Evolutionary conservation across 35 echinoderm and acorn worm species (phyloP), one percentile per base, ranked within the genome.

Genomic region (Anneissia japonica): DNA sequence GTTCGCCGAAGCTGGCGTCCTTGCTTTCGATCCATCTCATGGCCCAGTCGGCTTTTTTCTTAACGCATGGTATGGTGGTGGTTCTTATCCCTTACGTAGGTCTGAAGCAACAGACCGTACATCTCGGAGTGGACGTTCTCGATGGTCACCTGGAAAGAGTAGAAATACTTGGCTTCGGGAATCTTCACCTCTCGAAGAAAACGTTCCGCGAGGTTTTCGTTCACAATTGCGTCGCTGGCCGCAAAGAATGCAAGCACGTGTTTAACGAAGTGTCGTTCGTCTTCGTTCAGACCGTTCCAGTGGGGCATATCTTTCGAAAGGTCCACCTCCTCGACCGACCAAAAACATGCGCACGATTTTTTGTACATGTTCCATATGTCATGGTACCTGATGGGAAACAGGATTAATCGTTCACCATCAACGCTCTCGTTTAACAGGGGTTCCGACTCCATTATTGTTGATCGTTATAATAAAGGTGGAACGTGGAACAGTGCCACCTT

Each of bases 91-190:
- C 87, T 85, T 12, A 97, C 88, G 82, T 97, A 97, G 34, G 86
- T 75, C 40, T 97, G 90, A 12, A 97, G 92, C 37, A 97, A 87
- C 31, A 97, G 46, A 46, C 94, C 93, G 46, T 97, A 97, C 94
- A 97, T 97, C 87, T 97, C 94, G 21, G 94, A 97, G 84, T 97
- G 94, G 36, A 97, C 75, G 55, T 97, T 97, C 94, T 97, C 94
- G 91, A 97, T 97, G 31, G 91, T 88, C 35, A 97, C 93, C 43
- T 97, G 94, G 81, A 97, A 97, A 45, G 91, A 90, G 90, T 97
- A 97, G 38, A 97, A 97, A 76, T 91, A 97, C 45, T 85, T 90
- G 13, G 88, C 94, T 37, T 97, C 94, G 16, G 90, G 87, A 32
- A 97, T 75, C 88, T 97, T 90, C 0, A 97, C 88, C 30, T 97